Conservation (phyloP, 2,797 vertebrate genomes). For the Pipistrellus pygmaeus region DNA sequence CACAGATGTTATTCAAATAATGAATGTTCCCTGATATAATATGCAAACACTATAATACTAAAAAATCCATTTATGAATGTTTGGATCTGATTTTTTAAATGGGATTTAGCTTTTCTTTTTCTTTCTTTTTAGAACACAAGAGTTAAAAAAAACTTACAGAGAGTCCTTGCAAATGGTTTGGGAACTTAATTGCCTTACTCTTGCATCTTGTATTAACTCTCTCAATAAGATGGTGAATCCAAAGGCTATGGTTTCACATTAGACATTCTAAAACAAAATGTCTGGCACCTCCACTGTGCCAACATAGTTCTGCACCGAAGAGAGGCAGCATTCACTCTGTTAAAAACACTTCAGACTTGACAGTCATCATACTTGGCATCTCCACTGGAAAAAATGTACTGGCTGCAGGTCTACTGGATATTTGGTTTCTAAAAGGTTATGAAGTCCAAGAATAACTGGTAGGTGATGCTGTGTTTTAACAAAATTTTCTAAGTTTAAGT, state of each 20-base stretch:
- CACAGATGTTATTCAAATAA: constrained; percentile 40
- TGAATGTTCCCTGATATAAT: neutral
- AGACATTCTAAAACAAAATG: constrained; percentile 67
- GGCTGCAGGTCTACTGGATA: constrained; percentile 66
- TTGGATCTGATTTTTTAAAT: constrained; percentile 52
- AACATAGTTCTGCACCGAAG: constrained; percentile 61
- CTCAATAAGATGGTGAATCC: constrained; percentile 42
- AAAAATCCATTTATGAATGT: constrained; percentile 14
- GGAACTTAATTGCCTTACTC: constrained; percentile 38
- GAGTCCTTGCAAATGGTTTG: constrained; percentile 27
- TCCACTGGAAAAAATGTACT: constrained; percentile 79
- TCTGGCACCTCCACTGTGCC: constrained; percentile 56
- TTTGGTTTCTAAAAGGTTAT: constrained; percentile 76
- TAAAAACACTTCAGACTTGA: constrained; percentile 76
- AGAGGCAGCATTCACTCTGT: constrained; percentile 73
- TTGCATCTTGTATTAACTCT: constrained; percentile 54
- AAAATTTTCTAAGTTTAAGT: constrained; percentile 67
- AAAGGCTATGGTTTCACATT: constrained; percentile 50
- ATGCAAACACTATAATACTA: neutral
- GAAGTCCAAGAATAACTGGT: constrained; percentile 76
- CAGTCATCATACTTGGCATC: constrained; percentile 76
- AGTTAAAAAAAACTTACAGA: neutral
- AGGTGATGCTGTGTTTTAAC: constrained; percentile 65
- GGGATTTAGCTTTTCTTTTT: neutral
- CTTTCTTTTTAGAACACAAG: neutral